A percentile compares a stretch with the other conserved stretches of the same genome.
Evolutionary conservation across 2,888 invertebrate species (phyloP).

Genomic region (Proisotoma minuta): DNA sequence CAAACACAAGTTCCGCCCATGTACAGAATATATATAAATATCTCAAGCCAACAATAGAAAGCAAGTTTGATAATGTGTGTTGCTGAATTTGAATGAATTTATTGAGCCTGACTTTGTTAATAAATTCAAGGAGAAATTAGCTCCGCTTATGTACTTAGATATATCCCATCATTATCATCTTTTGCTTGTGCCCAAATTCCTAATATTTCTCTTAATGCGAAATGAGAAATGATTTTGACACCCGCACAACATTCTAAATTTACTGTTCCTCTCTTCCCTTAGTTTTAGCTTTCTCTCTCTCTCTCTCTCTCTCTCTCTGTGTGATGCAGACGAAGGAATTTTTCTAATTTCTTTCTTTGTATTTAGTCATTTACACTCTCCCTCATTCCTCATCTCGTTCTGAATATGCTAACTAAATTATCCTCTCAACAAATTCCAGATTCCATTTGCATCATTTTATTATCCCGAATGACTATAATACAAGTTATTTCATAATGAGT

Average conservation of each 20-base stretch:
- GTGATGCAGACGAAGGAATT: constrained; percentile 10
- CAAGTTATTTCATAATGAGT: background rate
- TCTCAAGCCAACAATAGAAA: too few relatives aligned
- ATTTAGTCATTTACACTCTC: constrained; percentile 11
- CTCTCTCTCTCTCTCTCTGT: background rate
- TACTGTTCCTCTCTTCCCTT: constrained; percentile 1
- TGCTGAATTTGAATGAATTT: constrained; percentile 9
- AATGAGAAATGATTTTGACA: constrained; percentile 10
- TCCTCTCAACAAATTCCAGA: constrained; percentile 1
- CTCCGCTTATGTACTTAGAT: too few relatives aligned
- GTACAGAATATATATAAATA: too few relatives aligned
- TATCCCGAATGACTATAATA: background rate
- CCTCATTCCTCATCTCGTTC: background rate
- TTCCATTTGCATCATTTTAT: constrained; percentile 3
- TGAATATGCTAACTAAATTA: background rate
- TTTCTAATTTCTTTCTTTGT: constrained; percentile 18
- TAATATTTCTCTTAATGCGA: background rate
- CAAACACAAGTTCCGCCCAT: too few relatives aligned
- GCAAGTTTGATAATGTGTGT: too few relatives aligned
- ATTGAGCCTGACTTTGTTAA: constrained; percentile 6
- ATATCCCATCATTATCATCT: background rate
- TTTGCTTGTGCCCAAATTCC: background rate
- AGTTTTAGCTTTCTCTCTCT: background rate
- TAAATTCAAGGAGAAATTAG: constrained; percentile 7
- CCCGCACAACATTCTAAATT: constrained; percentile 2